A percentile compares a stretch with the other conserved stretches of the same genome.
Conservation (phyloP, 2,888 invertebrate genomes). For the Buathra laborator region DNA sequence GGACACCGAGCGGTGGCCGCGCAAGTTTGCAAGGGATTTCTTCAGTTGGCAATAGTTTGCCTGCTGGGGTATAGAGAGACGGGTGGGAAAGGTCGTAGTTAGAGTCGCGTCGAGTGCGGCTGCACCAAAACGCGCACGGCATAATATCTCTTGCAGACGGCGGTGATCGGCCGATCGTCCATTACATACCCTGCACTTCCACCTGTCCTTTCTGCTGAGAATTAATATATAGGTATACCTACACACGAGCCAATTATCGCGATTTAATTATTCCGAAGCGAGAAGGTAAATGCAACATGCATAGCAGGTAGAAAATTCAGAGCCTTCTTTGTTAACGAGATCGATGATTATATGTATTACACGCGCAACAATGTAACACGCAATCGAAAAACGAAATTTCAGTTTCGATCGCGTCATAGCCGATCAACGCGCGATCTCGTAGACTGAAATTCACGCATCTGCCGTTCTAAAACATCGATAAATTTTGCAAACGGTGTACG, state of each 20-base stretch:
- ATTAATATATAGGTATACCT: background rate
- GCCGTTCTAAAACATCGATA: background rate
- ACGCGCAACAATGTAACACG: background rate
- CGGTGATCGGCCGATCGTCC: conserved; percentile 52
- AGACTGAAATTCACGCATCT: no score
- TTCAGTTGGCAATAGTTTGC: conserved; percentile 54
- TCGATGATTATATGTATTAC: background rate
- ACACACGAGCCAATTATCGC: conserved; percentile 1
- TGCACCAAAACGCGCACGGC: conserved; percentile 72
- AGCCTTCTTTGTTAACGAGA: background rate
- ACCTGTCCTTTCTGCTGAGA: conserved; percentile 2
- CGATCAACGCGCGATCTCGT: no score
- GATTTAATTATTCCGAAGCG: conserved; percentile 15
- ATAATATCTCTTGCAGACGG: conserved; percentile 47
- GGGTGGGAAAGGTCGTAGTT: conserved; percentile 79
- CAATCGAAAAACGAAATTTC: conserved; percentile 5
- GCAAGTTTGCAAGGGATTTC: conserved; percentile 11
- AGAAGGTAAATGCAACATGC: background rate
- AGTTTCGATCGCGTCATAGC: background rate
- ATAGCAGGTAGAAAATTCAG: background rate
- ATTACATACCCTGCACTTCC: conserved; percentile 19
- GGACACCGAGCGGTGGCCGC: background rate
- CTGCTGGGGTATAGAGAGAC: conserved; percentile 55
- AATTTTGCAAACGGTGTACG: background rate
- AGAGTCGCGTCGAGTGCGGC: conserved; percentile 77